phyloP scores from a whole-genome alignment of 2,797 vertebrate species.

The Nothura maculosa region DNA sequence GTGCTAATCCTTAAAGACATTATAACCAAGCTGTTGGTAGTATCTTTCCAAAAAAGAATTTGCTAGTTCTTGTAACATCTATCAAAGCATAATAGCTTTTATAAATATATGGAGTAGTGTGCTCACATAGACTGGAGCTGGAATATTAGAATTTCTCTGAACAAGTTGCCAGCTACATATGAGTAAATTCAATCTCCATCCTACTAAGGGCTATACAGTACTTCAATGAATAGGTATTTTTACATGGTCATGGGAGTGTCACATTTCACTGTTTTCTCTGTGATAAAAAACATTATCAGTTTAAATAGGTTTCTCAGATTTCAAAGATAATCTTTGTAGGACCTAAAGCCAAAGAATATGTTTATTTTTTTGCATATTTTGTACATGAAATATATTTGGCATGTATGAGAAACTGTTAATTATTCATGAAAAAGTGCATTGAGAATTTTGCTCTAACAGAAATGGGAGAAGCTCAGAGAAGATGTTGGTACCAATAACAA shows the following conservation, averaged over 20 bases:
- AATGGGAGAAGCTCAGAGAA: neutral
- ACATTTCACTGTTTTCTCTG: neutral
- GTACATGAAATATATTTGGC: neutral
- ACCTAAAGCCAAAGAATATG: accelerated
- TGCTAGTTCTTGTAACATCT: neutral
- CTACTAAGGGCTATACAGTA: neutral
- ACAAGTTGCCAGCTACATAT: neutral
- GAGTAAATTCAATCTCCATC: neutral
- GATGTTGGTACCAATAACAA: neutral
- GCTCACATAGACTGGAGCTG: neutral
- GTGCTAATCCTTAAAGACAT: neutral
- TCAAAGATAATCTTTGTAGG: neutral
- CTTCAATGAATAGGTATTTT: neutral
- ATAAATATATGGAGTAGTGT: neutral
- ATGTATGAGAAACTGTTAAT: accelerated
- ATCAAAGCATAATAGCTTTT: neutral
- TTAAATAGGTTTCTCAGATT: neutral
- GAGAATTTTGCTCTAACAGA: neutral
- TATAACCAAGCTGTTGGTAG: neutral
- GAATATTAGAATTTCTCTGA: neutral
- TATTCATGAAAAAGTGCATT: neutral
- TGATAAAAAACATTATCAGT: neutral
- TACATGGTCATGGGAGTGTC: neutral
- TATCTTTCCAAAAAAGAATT: neutral
- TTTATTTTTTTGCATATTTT: neutral